Evolutionary conservation across 2,888 invertebrate genomes (phyloP), one percentile per base, ranked within the genome.

Genomic region (Netelia inedita): DNA sequence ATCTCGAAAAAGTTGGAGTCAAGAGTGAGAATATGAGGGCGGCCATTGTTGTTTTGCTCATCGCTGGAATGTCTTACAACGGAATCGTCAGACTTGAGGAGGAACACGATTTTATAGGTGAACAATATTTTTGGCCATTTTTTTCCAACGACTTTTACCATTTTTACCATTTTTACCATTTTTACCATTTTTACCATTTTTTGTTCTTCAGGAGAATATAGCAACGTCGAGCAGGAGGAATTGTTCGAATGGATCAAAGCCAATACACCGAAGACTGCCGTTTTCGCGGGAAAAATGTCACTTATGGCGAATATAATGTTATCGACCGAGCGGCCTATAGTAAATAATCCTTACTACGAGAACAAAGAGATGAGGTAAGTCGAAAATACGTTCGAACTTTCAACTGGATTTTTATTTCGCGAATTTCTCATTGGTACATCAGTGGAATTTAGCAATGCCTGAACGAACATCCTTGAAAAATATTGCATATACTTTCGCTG

Each of bases 341-440:
- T 97, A 0, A 97, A 97, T 86, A 98, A 98, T 94, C 98, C 98
- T 0, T 98, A 98, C 91, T 97, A 98, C 91, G 98, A 98, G 92
- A 96, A 97, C 93, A 95, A 95, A 43, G 96, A 96, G 73, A 96
- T 98, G 87, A 96, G 97, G 97, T 97, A 91, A 82, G 19, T 57
- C 16, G 16, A 53, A 53, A n/a, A 14, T 57, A 19, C 1, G 16
- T 19, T 57, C 16, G 10, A 16, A 9, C 19, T 19, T 57, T 57
- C 16, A 9, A 57, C 21, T 10, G 9, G n/a, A 16, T 57, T 57
- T 46, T 11, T 46, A 14, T 46, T 46, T 46, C 14, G 46, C 11
- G 14, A 10, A 14, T 14, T 46, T 46, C 11, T 14, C 11, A 46
- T 46, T 46, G 14, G 11, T 14, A 14, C 10, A 46, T 46, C 14